phyloP scores from a whole-genome alignment of 1,140 invertebrate species.

The Solenopsis fugax region DNA sequence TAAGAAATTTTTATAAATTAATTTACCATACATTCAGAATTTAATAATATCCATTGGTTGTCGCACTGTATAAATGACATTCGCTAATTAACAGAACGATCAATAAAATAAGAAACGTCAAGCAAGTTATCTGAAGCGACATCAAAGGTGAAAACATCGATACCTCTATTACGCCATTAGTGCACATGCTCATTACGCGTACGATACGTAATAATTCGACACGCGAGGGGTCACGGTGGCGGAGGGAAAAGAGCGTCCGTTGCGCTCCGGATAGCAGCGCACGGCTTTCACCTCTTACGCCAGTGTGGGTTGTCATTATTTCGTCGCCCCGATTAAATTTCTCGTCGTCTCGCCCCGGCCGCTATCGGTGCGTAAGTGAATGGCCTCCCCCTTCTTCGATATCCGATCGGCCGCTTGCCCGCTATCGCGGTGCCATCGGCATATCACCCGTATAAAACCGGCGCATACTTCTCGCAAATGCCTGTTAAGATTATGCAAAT shows the following conservation, averaged over 20 bases:
- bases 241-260: constrained; percentile 33
- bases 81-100: background rate
- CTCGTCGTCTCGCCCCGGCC: constrained; percentile 3
- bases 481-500: constrained; percentile 75
- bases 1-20: no score
- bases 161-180: constrained; percentile 17
- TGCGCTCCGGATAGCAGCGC: background rate
- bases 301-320: constrained; percentile 65
- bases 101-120: background rate
- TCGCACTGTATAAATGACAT: background rate
- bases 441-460: constrained; percentile 55
- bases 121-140: background rate
- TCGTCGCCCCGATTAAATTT: constrained; percentile 66
- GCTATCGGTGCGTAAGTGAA: constrained; percentile 37
- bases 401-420: constrained; percentile 23
- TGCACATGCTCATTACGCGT: constrained; percentile 39
- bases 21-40: background rate
- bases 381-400: background rate
- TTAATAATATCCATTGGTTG: background rate
- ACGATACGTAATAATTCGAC: constrained; percentile 52
- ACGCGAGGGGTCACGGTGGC: constrained; percentile 35
- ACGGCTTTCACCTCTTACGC: constrained; percentile 56
- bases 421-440: constrained; percentile 65
- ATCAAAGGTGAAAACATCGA: constrained; percentile 27
- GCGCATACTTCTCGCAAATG: constrained; percentile 55